Evolutionary conservation across 2,797 vertebrate species (phyloP).

Genomic region (Vespertilio murinus): DNA sequence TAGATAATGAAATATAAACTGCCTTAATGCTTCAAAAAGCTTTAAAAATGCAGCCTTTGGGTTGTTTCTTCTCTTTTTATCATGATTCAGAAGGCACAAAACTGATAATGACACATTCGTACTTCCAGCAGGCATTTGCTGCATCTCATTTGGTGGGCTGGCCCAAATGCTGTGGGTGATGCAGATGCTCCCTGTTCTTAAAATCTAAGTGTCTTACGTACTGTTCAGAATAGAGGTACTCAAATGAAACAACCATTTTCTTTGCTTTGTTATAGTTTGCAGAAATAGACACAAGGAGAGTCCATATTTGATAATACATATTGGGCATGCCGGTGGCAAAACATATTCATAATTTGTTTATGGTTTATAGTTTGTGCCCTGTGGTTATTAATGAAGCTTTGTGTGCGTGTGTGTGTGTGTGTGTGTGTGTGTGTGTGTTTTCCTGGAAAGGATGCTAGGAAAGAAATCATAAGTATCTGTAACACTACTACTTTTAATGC

Average conservation of each 20-base stretch:
- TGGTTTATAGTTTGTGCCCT: not conserved
- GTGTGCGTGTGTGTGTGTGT: not conserved
- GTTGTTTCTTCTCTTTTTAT: not conserved
- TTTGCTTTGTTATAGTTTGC: slow-evolving; percentile 22
- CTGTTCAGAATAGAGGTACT: slow-evolving; percentile 11
- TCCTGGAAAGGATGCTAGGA: not conserved
- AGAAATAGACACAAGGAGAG: not conserved
- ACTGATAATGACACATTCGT: not conserved
- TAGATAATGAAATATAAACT: not conserved
- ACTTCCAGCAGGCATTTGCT: not conserved
- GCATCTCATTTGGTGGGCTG: not conserved
- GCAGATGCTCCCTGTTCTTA: not conserved
- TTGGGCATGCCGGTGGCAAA: not conserved
- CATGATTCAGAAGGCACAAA: not conserved
- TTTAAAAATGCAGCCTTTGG: not conserved
- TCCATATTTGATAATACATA: not conserved
- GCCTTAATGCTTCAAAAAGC: not conserved
- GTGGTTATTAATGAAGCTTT: slow-evolving; percentile 6
- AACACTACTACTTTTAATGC: not conserved
- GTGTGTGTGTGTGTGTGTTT: not conserved
- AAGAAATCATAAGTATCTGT: not conserved
- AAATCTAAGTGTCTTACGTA: not conserved
- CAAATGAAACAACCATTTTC: not conserved
- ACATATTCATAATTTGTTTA: not conserved
- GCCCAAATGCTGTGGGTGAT: not conserved